Evolutionary conservation across 2,113 vertebrate species (phyloP), one percentile per base, ranked within the genome.

Genomic region (Clupea harengus): DNA sequence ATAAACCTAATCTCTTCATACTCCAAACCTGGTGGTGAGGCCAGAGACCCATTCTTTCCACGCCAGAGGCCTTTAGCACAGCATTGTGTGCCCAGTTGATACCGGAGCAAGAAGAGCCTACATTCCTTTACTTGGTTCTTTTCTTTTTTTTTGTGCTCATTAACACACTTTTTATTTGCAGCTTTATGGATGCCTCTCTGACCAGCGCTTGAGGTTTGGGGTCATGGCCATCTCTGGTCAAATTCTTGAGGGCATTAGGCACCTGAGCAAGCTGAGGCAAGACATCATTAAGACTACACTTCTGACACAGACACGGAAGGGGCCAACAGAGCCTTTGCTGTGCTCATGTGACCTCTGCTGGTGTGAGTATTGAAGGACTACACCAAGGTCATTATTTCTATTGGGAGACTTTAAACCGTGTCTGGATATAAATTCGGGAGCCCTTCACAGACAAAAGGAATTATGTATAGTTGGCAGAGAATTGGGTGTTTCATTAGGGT

Each of bases 291-390:
- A 78, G 72, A 78, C 72, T 15, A 18, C 32, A 78, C 28, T 78
- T 17, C 72, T 78, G 72, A 78, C 72, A 78, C 28, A 78, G 9
- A 78, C 28, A 6, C 28, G 39, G 0, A 32, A 18, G 72, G 72
- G 32, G 25, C 39, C 67, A 75, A 8, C 22, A 28, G 28, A 11
- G 25, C 72, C 72, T 78, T 13, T 44, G 5, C 32, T 81, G 84
- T 81, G 84, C 46, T 81, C 28, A 54, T 11, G 32, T 85, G 84
- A 81, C 84, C 84, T 85, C 84, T 81, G 20, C 84, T 85, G 75
- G 84, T 81, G 47, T 54, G 45, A 6, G 32, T 18, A 7, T 3
- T 85, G 84, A 57, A 85, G 45, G 49, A 57, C 84, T 81, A 32
- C 75, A 22, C 11, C 20, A 85, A 32, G 50, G 28, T 57, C 75